Base-by-base conservation (phyloP, 2,797 vertebrate species). In the Acanthurus tractus region DNA sequence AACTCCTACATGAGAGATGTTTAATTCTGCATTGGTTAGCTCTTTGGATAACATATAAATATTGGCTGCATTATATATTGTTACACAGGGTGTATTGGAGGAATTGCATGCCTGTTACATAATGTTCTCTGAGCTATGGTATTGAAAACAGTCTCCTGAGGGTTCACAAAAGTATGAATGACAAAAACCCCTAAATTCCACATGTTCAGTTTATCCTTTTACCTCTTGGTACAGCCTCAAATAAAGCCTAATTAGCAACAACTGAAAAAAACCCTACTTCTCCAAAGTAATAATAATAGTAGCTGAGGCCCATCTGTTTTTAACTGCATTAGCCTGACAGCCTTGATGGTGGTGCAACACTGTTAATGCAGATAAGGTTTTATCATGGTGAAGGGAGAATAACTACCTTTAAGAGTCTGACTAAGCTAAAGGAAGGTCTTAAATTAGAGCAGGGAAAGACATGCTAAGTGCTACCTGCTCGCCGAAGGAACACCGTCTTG, bases 321-420 rank as follows among this genome's bases (percentile, higher is more conserved):
- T 2, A 63, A 22, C 52, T 61, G 75, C 71, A 83, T 83, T 54
- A 63, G 55, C 68, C 70, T 25, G 55, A 62, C 73, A 73, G 46
- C 46, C 49, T 70, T 29, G 57, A 81, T 29, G 34, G 54, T 34
- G 58, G 40, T 53, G 44, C 45, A 6, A 17, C 57, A 22, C 25
- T 75, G 72, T 48, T 83, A 67, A 86, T 66, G 57, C 49, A 69
- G 76, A 78, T 59, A 71, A 61, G 61, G 62, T 81, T 81, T 80
- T 85, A 86, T 89, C 70, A 82, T 46, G 68, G 48, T 53, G 73
- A 74, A 40, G 70, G 54, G 61, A 76, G 79, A 82, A 76, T 46
- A 45, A 77, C 48, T 52, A 59, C 61, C 68, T 76, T 75, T 73
- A 52, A 63, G 29, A 53, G 70, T 55, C 64, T 65, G 70, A 78